Conservation (phyloP, 23 tunicate species). For the Oikopleura albicans region DNA sequence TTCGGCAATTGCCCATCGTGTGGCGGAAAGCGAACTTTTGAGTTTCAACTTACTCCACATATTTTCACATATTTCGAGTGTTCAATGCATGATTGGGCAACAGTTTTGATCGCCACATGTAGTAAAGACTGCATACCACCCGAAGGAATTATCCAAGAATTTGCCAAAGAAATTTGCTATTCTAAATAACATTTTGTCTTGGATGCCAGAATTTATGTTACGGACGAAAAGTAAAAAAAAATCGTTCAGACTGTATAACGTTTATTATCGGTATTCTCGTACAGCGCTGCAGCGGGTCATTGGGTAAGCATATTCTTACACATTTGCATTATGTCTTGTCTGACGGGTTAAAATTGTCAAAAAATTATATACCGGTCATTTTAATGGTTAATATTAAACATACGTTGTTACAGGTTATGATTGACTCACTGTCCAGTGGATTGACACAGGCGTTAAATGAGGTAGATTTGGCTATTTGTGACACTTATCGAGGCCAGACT, state of each 20-base stretch:
- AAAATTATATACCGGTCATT: no score
- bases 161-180: neutral
- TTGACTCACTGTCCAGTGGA: no score
- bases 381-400: no score
- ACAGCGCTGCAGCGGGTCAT: no score
- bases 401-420: no score
- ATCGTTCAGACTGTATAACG: no score
- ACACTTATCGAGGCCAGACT: neutral
- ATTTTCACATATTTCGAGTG: neutral
- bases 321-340: no score
- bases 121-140: neutral
- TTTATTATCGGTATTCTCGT: no score
- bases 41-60: slow-evolving; percentile 4
- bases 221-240: no score
- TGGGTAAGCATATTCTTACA: no score
- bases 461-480: neutral
- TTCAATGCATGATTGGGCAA: neutral
- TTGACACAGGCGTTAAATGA: neutral
- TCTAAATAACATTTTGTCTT: neutral
- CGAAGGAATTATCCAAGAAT: neutral
- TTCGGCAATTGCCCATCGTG: neutral
- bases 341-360: no score
- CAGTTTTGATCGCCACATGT: neutral
- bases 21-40: neutral
- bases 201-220: no score